Conservation (phyloP, 2,113 vertebrate species). For the Cynopterus brachyotis region DNA sequence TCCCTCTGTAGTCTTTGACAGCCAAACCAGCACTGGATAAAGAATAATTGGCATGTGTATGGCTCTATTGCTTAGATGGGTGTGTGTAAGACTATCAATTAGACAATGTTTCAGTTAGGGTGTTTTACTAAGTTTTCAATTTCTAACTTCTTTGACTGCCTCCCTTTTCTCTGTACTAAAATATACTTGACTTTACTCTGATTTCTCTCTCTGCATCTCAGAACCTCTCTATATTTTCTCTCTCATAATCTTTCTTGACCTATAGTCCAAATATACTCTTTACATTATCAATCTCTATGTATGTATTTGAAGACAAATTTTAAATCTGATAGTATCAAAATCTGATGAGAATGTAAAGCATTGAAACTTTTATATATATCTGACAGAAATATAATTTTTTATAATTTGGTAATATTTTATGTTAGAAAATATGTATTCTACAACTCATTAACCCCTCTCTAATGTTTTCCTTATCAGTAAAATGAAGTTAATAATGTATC, state of each 20-base stretch:
- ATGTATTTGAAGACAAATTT: neutral
- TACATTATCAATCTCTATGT: neutral
- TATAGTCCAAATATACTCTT: neutral
- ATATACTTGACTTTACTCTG: neutral
- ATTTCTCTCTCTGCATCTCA: neutral
- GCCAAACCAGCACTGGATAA: neutral
- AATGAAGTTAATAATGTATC: neutral
- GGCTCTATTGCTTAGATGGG: neutral
- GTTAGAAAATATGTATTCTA: neutral
- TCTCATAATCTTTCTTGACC: neutral
- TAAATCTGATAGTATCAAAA: neutral
- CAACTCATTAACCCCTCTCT: neutral
- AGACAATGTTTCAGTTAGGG: neutral
- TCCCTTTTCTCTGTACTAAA: neutral
- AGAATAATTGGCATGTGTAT: neutral
- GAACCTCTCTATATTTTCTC: neutral
- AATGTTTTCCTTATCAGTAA: neutral
- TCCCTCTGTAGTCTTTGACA: slow-evolving; percentile 3
- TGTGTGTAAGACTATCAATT: neutral
- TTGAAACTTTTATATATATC: neutral
- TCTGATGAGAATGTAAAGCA: neutral
- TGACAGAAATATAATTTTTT: neutral
- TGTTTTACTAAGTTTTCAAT: neutral
- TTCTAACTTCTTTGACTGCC: neutral
- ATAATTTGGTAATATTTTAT: neutral